Base-by-base conservation (phyloP, 1,140 invertebrate species). In the Euura lappo region DNA sequence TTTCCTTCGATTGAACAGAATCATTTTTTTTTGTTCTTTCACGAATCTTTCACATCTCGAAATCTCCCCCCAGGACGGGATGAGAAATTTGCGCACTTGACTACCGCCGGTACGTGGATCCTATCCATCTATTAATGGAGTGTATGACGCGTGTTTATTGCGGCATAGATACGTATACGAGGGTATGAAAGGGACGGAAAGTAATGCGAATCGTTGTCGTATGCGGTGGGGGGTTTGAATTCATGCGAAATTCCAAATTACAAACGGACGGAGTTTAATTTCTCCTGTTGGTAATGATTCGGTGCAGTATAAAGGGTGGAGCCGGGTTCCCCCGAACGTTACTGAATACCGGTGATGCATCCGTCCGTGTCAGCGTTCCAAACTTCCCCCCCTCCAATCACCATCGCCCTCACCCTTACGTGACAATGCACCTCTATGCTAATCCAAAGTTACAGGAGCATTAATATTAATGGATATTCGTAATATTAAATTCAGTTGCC, bases 391-490 rank as follows among this genome's bases (percentile, higher is more conserved):
- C 13, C 2, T n/a, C 51, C 51, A 8, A 28, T 28, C 28, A 28
- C 28, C 28, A 28, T 28, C 28, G 28, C 28, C 28, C 13, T 8
- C 51, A 60, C 51, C 51, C 51, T 60, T 60, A 60, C 51, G 51
- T 60, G 51, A 60, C 51, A 60, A 60, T 60, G 51, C 51, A 60
- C 51, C 51, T 60, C 51, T 60, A 60, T 60, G 51, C 51, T 60
- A 60, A 60, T 60, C 13, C 51, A 60, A 60, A 60, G 51, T 60
- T 60, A 60, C 51, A 60, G 13, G 51, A 60, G 51, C 51, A 60
- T 60, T 60, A 60, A 60, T 60, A 60, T 60, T 60, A 60, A 60
- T 60, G 51, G 51, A 60, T 60, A 60, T 60, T 60, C 51, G 51
- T 60, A 11, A 60, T 60, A 60, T 60, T 60, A 60, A 60, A 60